phyloP scores from a whole-genome alignment of 2,888 invertebrate genomes.

The Perizoma affinitatum region DNA sequence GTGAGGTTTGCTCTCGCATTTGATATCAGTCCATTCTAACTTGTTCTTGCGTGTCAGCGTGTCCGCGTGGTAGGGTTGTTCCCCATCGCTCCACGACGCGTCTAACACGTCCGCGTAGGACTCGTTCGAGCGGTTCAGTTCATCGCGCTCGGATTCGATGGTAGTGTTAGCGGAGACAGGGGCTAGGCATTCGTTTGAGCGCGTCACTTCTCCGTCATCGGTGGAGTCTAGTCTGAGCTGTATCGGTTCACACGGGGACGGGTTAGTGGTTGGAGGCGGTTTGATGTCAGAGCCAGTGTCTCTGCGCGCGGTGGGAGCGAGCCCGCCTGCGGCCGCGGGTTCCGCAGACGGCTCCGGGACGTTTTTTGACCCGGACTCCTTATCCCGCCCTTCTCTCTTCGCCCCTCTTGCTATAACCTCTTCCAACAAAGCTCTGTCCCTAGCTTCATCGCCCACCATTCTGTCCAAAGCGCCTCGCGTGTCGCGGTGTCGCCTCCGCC shows the following conservation, averaged over 20 bases:
- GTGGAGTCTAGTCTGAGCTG: conserved; percentile 44
- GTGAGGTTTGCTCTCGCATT: conserved; percentile 42
- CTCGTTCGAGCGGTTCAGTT: conserved; percentile 77
- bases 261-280: not conserved
- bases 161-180: conserved; percentile 65
- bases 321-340: conserved; percentile 81
- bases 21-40: conserved; percentile 68
- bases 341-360: conserved; percentile 89
- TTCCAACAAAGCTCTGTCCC: conserved; percentile 77
- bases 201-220: conserved; percentile 47
- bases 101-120: conserved; percentile 75
- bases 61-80: conserved; percentile 44
- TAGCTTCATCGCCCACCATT: conserved; percentile 58
- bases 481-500: conserved; percentile 35
- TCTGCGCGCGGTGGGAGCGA: conserved; percentile 65
- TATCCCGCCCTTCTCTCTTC: conserved; percentile 36
- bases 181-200: conserved; percentile 78
- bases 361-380: conserved; percentile 86
- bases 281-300: conserved; percentile 68
- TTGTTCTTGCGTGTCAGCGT: conserved; percentile 47
- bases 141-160: conserved; percentile 66
- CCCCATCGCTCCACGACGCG: conserved; percentile 70
- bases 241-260: not conserved
- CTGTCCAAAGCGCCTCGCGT: conserved; percentile 51
- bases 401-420: conserved; percentile 87